Base-by-base conservation (phyloP, 2,888 invertebrate genomes). In the Chrysina gloriosa region DNA sequence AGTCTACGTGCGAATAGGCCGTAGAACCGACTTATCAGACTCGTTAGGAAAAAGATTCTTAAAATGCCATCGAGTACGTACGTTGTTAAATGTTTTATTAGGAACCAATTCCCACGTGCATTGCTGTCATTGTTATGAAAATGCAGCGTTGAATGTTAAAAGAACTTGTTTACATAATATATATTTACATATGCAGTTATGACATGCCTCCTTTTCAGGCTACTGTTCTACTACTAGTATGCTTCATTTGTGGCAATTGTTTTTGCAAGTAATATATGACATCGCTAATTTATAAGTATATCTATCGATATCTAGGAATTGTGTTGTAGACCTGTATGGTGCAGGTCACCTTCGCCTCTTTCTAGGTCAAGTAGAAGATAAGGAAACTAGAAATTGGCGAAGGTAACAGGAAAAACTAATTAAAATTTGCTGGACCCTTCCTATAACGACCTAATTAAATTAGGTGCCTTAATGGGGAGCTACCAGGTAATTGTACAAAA, bases 1-100 rank as follows among this genome's bases (percentile, higher is more conserved):
- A 64, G 34, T 50, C 27, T 52, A 64, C 52, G 64, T 39, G 52
- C 45, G 64, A 50, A 50, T 47, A 64, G 47, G 27, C 58, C 25
- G 29, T 27, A 42, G 27, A 25, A 25, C 27, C 9, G 27, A 61
- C 42, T 61, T 61, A 61, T 61, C 58, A 42, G 23, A 29, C 16
- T 42, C 58, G 27, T 27, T 27, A 42, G 58, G 42, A 16, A 39
- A 61, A 61, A 42, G 27, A 42, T 9, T 23, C 27, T 42, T 61
- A 42, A 42, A 61, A 61, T 61, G 58, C 58, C 14, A 23, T 61
- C 58, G 11, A 25, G 29, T 61, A 27, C 14, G 42, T 9, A 42
- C 42, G 19, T 52, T n/a, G 16, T 16, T 19, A 61, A 42, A 14
- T 19, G 42, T 25, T 61, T 61, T 42, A 61, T 52, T 52, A 42